Percentiles rank a stretch among this genome's conserved stretches.
Evolutionary conservation across 2,113 vertebrate species (phyloP).

Genomic region (Gnathonemus longibarbis): DNA sequence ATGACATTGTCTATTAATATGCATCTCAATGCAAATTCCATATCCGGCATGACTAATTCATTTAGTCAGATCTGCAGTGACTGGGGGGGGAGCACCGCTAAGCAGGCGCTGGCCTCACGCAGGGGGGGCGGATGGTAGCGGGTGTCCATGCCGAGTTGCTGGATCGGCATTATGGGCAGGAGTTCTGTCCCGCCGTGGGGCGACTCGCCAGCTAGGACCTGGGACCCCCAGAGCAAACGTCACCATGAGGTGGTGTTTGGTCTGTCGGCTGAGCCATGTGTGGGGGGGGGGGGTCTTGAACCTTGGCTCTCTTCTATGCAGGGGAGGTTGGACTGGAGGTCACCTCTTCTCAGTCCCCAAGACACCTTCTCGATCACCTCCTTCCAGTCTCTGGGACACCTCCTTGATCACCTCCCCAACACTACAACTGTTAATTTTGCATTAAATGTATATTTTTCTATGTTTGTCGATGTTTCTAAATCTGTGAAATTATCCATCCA

Average conservation of each 20-base stretch:
- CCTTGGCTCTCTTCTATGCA: not conserved
- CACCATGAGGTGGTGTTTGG: not conserved
- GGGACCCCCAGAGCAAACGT: not conserved
- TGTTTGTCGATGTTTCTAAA: no score
- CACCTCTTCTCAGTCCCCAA: not conserved
- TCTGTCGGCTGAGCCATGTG: not conserved
- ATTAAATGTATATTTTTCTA: no score
- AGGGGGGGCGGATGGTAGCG: not conserved
- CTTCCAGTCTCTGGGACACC: not conserved
- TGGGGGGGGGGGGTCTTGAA: not conserved
- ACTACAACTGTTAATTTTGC: not conserved
- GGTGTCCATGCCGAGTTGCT: not conserved
- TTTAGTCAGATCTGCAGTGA: not conserved
- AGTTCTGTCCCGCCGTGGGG: not conserved
- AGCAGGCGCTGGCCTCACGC: not conserved
- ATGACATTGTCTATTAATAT: not conserved
- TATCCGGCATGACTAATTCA: not conserved
- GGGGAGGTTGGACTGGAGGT: not conserved
- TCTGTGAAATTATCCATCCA: no score
- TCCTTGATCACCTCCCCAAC: not conserved
- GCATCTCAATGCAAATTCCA: slow-evolving; percentile 1
- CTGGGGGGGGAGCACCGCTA: not conserved
- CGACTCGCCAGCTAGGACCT: not conserved
- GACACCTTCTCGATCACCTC: not conserved
- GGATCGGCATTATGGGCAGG: not conserved